Percentiles rank a stretch among this genome's conserved stretches.
phyloP scores from a whole-genome alignment of 2,888 invertebrate species.

The Macrophya alboannulata region DNA sequence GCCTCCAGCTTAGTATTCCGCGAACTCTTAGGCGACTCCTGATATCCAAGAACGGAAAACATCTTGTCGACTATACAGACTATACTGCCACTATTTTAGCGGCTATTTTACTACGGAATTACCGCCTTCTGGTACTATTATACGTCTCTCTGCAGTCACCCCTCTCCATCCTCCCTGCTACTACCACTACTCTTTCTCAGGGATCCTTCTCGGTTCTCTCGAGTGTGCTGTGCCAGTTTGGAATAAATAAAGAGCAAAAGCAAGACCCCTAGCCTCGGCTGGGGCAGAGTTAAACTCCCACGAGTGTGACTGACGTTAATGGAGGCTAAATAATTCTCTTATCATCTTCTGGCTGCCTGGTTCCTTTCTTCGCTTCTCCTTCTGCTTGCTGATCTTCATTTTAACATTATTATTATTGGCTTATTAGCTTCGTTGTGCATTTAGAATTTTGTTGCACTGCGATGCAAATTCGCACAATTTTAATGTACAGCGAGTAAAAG shows the following conservation, averaged over 20 bases:
- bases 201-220: slow-evolving; percentile 28
- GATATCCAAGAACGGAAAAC: neutral
- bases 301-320: slow-evolving; percentile 76
- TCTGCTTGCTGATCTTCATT: slow-evolving; percentile 24
- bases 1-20: neutral
- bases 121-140: slow-evolving; percentile 12
- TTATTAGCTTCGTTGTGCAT: neutral
- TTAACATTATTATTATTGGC: neutral
- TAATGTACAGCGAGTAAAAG: neutral
- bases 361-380: slow-evolving; percentile 34
- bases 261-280: slow-evolving; percentile 18
- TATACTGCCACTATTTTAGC: neutral
- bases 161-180: slow-evolving; percentile 10
- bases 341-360: slow-evolving; percentile 66
- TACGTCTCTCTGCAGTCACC: neutral
- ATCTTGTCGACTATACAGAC: neutral
- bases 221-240: slow-evolving; percentile 32
- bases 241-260: slow-evolving; percentile 52
- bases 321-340: slow-evolving; percentile 76
- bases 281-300: slow-evolving; percentile 46
- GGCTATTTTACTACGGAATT: slow-evolving; percentile 31
- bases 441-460: neutral
- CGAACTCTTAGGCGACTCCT: no score
- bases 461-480: no score
- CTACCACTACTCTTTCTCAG: neutral